These are phyloP conservation scores for Exocentrus adspersus DNA, from an alignment of 2,888 invertebrate species.

Conservation along the genomic window DNA sequence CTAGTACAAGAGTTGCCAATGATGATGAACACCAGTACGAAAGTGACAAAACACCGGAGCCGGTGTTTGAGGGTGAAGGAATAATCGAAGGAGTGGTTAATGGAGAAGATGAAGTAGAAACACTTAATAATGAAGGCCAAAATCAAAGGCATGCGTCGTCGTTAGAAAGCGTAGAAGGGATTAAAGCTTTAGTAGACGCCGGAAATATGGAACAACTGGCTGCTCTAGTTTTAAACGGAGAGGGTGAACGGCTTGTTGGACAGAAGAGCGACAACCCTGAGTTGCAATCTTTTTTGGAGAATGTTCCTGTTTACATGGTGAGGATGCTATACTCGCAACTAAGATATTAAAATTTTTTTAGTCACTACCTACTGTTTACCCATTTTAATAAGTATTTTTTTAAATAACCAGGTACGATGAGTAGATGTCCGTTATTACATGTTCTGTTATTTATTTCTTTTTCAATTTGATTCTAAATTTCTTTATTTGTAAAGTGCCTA, in stretches of 20 bases:
- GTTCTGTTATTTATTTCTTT: too few relatives aligned
- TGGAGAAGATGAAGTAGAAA: constrained; percentile 61
- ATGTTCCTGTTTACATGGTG: constrained; percentile 89
- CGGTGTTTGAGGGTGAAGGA: constrained; percentile 53
- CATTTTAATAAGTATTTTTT: too few relatives aligned
- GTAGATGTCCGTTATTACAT: too few relatives aligned
- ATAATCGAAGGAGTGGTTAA: constrained; percentile 63
- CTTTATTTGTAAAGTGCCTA: too few relatives aligned
- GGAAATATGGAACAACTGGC: constrained; percentile 93
- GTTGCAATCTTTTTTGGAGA: constrained; percentile 86
- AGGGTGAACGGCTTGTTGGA: constrained; percentile 81
- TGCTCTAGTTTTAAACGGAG: constrained; percentile 86
- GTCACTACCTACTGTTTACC: too few relatives aligned
- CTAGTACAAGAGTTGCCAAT: constrained; percentile 32
- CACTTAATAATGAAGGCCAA: constrained; percentile 64
- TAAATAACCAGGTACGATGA: too few relatives aligned
- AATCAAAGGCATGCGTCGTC: constrained; percentile 68
- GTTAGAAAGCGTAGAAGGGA: constrained; percentile 67
- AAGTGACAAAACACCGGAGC: constrained; percentile 22
- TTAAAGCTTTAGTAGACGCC: constrained; percentile 73
- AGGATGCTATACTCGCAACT: too few relatives aligned
- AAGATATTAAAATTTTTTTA: too few relatives aligned
- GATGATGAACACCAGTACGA: constrained; percentile 15
- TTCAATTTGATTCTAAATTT: too few relatives aligned
- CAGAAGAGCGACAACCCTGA: constrained; percentile 78